Evolutionary conservation across 2,113 vertebrate species (phyloP).

Genomic region (Nycticebus coucang): DNA sequence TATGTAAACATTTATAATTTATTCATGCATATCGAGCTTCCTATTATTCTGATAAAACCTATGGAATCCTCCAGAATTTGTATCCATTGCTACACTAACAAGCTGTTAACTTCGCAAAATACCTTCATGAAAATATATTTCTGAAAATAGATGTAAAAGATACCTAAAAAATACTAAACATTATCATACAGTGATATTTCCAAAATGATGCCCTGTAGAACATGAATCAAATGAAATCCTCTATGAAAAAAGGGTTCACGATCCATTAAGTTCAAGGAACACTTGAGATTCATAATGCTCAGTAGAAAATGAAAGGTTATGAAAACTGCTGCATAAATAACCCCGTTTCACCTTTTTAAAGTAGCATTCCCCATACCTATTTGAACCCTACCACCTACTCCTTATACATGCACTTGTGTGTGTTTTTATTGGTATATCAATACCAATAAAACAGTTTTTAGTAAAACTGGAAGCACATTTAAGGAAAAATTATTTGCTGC

Average conservation of each 20-base stretch:
- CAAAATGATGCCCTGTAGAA: not conserved
- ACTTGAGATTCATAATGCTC: not conserved
- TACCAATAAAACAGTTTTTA: not conserved
- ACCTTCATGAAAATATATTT: not conserved
- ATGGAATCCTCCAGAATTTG: constrained; percentile 26
- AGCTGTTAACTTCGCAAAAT: constrained; percentile 22
- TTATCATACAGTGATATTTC: constrained; percentile 16
- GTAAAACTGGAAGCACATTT: not conserved
- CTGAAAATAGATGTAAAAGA: constrained; percentile 19
- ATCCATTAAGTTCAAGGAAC: constrained; percentile 4
- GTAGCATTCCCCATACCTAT: not conserved
- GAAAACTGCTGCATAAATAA: not conserved
- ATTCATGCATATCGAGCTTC: not conserved
- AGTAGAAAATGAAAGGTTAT: not conserved
- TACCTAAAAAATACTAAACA: not conserved
- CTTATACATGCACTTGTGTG: not conserved
- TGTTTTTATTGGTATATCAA: not conserved
- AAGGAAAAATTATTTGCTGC: not conserved
- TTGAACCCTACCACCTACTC: not conserved
- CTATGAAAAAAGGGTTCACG: not conserved
- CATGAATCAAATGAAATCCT: not conserved
- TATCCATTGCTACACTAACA: not conserved
- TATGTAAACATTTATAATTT: constrained; percentile 5
- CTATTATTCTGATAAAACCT: constrained; percentile 34
- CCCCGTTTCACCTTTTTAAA: not conserved